Evolutionary conservation across 1,140 invertebrate species (phyloP).

Genomic region (Drosophila punjabiensis): DNA sequence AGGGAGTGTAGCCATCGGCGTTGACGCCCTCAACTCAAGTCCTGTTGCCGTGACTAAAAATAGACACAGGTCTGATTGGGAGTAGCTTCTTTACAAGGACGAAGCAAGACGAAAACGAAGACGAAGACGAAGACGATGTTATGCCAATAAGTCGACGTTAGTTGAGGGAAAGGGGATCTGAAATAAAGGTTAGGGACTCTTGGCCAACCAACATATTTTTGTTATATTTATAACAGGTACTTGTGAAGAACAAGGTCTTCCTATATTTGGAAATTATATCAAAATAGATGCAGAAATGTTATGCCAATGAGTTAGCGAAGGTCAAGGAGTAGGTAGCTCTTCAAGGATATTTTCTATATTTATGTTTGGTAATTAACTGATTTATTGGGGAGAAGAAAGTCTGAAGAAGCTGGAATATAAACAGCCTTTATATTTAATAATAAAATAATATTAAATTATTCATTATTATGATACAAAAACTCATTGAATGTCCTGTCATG

Average conservation of each 20-base stretch:
- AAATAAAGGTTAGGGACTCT: not conserved
- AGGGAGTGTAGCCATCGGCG: slow-evolving; percentile 13
- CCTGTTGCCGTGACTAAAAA: slow-evolving; percentile 57
- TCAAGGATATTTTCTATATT: not conserved
- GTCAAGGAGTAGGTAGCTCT: not conserved
- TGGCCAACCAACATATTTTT: slow-evolving; percentile 8
- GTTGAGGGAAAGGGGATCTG: not conserved
- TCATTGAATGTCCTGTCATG: not conserved
- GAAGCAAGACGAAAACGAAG: not conserved
- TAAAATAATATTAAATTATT: not conserved
- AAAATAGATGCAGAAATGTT: not conserved
- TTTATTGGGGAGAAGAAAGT: no score
- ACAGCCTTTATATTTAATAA: not conserved
- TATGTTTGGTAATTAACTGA: not conserved
- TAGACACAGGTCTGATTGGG: slow-evolving; percentile 29
- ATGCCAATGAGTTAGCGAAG: not conserved
- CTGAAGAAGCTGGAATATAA: not conserved
- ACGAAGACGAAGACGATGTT: slow-evolving; percentile 7
- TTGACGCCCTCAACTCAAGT: slow-evolving; percentile 34
- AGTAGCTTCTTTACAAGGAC: slow-evolving; percentile 25
- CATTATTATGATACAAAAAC: no score
- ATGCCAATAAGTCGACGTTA: slow-evolving; percentile 6
- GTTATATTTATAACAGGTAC: slow-evolving; percentile 9
- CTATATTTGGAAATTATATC: not conserved
- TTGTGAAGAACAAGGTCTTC: not conserved